A percentile compares a stretch with the other conserved stretches of the same genome.
These are phyloP conservation scores for Monopterus albus DNA, from an alignment of 2,113 vertebrate species.

Conservation along the genomic window DNA sequence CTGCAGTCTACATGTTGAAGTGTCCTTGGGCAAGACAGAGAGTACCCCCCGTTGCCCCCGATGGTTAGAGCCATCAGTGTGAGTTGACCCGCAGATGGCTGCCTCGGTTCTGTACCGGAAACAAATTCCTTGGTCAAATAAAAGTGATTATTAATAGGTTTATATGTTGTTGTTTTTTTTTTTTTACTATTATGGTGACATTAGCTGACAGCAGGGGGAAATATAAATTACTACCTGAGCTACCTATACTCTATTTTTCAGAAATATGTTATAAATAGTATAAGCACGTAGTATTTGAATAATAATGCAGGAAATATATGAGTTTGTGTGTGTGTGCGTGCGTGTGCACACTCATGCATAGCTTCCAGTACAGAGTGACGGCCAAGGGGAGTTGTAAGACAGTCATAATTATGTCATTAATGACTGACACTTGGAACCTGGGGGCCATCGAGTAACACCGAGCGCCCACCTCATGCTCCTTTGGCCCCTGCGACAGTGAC, in stretches of 20 bases:
- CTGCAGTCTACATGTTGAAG: too few relatives aligned
- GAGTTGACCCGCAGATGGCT: too few relatives aligned
- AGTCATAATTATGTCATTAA: constrained; percentile 73
- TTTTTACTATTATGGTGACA: background rate
- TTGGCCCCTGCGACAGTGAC: constrained; percentile 64
- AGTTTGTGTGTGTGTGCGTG: constrained; percentile 28
- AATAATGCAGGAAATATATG: constrained; percentile 20
- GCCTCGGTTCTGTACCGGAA: too few relatives aligned
- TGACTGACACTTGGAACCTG: constrained; percentile 73
- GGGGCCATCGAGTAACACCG: constrained; percentile 60
- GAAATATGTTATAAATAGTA: constrained; percentile 14
- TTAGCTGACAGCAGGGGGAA: constrained; percentile 22
- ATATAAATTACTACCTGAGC: constrained; percentile 25
- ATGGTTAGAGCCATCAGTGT: too few relatives aligned
- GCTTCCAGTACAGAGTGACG: constrained; percentile 44
- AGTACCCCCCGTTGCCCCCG: too few relatives aligned
- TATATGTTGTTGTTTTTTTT: background rate
- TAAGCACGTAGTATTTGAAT: constrained; percentile 5
- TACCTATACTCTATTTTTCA: background rate
- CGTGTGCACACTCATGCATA: background rate
- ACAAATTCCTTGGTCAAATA: too few relatives aligned
- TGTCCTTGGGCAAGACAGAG: too few relatives aligned
- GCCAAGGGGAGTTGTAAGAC: constrained; percentile 61
- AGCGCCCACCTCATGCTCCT: constrained; percentile 47
- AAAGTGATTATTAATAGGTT: too few relatives aligned